phyloP scores from a whole-genome alignment of 2,113 vertebrate genomes.

The mouse (Mus musculus) region GRCm39 chr2:34342501-34343000 shows the following conservation, averaged over 20 bases:
- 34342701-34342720: conserved; percentile 3
- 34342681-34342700: neutral
- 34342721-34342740: neutral
- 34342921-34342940: neutral
- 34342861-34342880: neutral
- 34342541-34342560: neutral
- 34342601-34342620: neutral
- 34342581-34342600: neutral
- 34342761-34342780: neutral
- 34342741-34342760: neutral
- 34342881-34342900: neutral
- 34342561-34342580: neutral
- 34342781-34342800: neutral
- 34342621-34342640: neutral
- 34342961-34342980: neutral
- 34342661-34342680: neutral
- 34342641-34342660: conserved; percentile 4
- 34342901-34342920: neutral
- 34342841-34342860: neutral
- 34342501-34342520: conserved; percentile 32
- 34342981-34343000: neutral
- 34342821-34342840: neutral
- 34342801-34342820: neutral
- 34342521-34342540: neutral
- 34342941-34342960: neutral